Evolutionary conservation across 1,140 invertebrate species (phyloP), one percentile per base, ranked within the genome.

Genomic region (Spodoptera litura): DNA sequence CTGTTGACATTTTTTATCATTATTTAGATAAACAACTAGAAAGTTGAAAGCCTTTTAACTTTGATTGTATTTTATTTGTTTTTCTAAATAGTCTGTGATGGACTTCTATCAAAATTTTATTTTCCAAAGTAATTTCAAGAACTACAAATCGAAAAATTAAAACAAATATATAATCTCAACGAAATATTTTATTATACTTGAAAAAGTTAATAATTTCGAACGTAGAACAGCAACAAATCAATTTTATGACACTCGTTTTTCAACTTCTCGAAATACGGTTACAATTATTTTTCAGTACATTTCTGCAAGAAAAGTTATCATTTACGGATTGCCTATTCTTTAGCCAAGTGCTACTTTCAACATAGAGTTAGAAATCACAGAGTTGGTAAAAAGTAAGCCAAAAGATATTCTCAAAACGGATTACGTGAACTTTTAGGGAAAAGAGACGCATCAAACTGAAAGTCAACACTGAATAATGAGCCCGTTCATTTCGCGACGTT

Each of bases 381-480:
- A 56, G 58, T 49, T 53, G 12, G 53, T 68, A 53, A 77, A 79
- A 58, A 38, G 35, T 74, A 61, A 61, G 56, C 35, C 58, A 52
- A 78, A 49, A 78, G 38, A 53, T 80, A 71, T 71, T 59, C 73
- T 59, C 61, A 61, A 78, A 83, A 83, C 77, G 73, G 73, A 80
- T 81, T 81, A 81, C 64, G 49, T 12, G 27, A 61, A 78, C 55
- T 71, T 83, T 75, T 52, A 61, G 58, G 55, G 55, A 72, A 72
- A 71, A 44, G 62, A 62, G 62, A 81, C 70, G 62, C 77, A 77
- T 58, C 62, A 66, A 75, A 82, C 77, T 76, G 73, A 58, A 76
- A 82, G 79, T 77, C 79, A 80, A 82, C 70, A 79, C 73, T 77
- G 80, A 82, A 82, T 79, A 79, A 82, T 79, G 55, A 75, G 71